Conservation (phyloP, 2,113 vertebrate species). For the Argyrosomus japonicus region DNA sequence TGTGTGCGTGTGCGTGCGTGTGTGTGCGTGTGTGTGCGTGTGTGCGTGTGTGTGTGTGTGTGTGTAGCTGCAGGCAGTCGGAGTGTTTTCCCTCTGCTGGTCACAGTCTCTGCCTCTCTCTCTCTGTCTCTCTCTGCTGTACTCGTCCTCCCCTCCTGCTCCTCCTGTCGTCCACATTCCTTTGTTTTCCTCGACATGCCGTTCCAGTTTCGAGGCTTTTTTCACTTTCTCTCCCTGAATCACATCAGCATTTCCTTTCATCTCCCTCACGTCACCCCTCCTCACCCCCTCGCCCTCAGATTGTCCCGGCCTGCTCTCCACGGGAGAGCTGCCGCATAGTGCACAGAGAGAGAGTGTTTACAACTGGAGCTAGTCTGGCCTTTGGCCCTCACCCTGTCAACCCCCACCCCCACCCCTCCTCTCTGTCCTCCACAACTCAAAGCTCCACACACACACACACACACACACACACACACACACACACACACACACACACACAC, state of each 20-base stretch:
- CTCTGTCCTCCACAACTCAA: conserved; percentile 24
- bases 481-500: too few relatives aligned
- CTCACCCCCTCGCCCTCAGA: conserved; percentile 6
- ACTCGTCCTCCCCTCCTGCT: neutral
- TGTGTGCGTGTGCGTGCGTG: neutral
- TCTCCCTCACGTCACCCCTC: neutral
- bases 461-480: too few relatives aligned
- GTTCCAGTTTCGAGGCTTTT: conserved; percentile 42
- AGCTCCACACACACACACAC: neutral
- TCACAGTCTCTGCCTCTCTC: conserved; percentile 20
- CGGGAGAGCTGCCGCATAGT: neutral
- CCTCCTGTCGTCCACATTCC: conserved; percentile 30
- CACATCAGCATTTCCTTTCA: conserved; percentile 51
- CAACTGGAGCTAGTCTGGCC: conserved; percentile 35
- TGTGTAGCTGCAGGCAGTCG: conserved; percentile 25
- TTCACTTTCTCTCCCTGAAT: conserved; percentile 44
- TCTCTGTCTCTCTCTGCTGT: conserved; percentile 13
- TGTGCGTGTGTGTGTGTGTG: neutral
- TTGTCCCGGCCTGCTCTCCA: conserved; percentile 21
- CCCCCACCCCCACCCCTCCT: neutral
- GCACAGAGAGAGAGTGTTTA: conserved; percentile 36
- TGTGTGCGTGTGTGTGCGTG: neutral
- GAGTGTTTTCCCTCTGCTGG: conserved; percentile 56
- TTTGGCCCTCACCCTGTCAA: conserved; percentile 39
- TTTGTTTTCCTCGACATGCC: conserved; percentile 50